Conservation (phyloP, 2,113 vertebrate species). For the Macrotus californicus region DNA sequence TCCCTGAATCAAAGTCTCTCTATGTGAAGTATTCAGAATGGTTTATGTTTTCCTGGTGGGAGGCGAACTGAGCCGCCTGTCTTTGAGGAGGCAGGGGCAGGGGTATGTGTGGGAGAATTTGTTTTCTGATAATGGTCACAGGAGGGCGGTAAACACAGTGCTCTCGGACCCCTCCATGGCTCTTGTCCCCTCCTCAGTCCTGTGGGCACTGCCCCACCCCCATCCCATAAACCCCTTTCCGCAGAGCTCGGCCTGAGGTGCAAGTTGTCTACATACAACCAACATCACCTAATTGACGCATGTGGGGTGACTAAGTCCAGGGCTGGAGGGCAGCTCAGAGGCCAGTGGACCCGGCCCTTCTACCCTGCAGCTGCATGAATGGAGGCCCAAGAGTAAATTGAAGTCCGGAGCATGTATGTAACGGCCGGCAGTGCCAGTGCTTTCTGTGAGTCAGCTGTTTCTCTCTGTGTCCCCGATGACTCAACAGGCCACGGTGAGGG, state of each 20-base stretch:
- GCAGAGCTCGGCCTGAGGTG: background rate
- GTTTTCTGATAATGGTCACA: background rate
- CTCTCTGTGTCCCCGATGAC: background rate
- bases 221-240: background rate
- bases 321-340: background rate
- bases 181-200: background rate
- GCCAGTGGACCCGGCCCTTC: background rate
- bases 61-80: background rate
- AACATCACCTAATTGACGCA: background rate
- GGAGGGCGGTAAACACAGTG: background rate
- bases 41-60: background rate
- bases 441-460: background rate
- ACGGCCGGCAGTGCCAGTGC: accelerated
- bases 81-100: background rate
- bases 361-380: background rate
- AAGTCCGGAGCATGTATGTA: background rate
- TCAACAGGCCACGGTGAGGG: accelerated
- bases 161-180: background rate
- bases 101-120: background rate
- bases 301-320: background rate
- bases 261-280: background rate
- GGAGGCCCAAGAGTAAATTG: background rate
- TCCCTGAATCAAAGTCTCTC: background rate
- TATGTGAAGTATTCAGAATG: background rate
- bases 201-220: background rate